Percentiles rank a stretch among this genome's conserved stretches.
phyloP scores from a whole-genome alignment of 2,113 vertebrate species.

The Sardina pilchardus region DNA sequence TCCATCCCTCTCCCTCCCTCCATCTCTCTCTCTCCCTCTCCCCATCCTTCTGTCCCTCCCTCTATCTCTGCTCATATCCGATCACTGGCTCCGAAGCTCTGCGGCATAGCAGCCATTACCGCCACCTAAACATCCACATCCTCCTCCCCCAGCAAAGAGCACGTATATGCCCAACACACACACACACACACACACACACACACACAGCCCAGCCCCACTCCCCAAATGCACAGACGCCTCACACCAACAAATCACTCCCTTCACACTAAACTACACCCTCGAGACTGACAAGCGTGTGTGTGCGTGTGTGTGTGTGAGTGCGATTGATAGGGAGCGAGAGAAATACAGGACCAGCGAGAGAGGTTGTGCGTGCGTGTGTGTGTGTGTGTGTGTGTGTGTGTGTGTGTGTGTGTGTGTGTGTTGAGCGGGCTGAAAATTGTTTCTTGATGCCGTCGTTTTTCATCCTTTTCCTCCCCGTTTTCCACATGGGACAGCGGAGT shows the following conservation, averaged over 20 bases:
- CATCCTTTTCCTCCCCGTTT: not conserved
- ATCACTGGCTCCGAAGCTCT: not conserved
- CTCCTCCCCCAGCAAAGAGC: not conserved
- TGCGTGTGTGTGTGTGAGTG: not conserved
- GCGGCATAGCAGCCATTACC: not conserved
- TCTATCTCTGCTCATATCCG: not conserved
- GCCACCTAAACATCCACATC: not conserved
- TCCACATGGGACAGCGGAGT: not conserved
- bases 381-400: not conserved
- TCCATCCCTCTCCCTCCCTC: conserved; percentile 54
- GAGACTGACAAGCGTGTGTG: conserved; percentile 57
- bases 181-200: conserved; percentile 18
- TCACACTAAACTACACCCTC: conserved; percentile 67
- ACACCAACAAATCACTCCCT: conserved; percentile 66
- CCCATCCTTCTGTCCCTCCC: conserved; percentile 55
- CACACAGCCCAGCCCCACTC: conserved; percentile 31
- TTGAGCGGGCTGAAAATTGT: not conserved
- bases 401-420: not conserved
- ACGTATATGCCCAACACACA: conserved; percentile 52
- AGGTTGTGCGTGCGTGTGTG: not conserved
- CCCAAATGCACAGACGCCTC: conserved; percentile 36
- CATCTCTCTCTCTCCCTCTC: not conserved
- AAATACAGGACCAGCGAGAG: not conserved
- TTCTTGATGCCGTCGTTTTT: conserved; percentile 44
- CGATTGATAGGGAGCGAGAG: not conserved